Evolutionary conservation across 1,140 invertebrate species (phyloP).

Genomic region (Cylas formicarius): DNA sequence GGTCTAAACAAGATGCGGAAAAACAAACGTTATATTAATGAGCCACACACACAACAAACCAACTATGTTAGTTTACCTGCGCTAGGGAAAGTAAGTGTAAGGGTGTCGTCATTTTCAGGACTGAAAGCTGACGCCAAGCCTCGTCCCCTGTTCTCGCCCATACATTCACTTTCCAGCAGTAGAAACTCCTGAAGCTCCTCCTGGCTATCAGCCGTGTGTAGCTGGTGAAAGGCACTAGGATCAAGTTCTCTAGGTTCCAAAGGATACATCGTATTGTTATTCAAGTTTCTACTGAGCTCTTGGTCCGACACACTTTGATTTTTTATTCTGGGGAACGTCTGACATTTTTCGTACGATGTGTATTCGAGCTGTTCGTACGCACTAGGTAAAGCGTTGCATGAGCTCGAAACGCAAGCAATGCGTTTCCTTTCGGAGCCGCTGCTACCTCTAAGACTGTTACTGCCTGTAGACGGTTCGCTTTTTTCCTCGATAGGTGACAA

Average conservation of each 20-base stretch:
- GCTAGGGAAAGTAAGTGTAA: slow-evolving; percentile 2
- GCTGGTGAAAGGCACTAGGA: slow-evolving; percentile 49
- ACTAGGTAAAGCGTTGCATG: slow-evolving; percentile 36
- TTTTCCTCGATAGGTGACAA: slow-evolving; percentile 54
- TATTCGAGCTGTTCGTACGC: slow-evolving; percentile 16
- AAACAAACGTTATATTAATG: slow-evolving; percentile 25
- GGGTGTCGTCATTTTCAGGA: slow-evolving; percentile 9
- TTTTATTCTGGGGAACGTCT: slow-evolving; percentile 49
- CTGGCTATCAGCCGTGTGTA: slow-evolving; percentile 55
- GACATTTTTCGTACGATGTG: slow-evolving; percentile 42
- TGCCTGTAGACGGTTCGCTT: slow-evolving; percentile 48
- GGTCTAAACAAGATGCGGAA: slow-evolving; percentile 26
- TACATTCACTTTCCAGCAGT: slow-evolving; percentile 56
- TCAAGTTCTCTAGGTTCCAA: slow-evolving; percentile 55
- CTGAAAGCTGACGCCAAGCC: slow-evolving; percentile 46
- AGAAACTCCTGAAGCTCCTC: slow-evolving; percentile 61
- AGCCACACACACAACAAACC: slow-evolving; percentile 16
- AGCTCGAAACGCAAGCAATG: slow-evolving; percentile 29
- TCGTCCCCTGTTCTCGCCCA: slow-evolving; percentile 45
- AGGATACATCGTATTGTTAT: slow-evolving; percentile 46
- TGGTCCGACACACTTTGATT: slow-evolving; percentile 17
- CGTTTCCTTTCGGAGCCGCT: slow-evolving; percentile 28
- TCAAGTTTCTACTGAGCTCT: slow-evolving; percentile 23
- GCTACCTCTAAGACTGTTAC: slow-evolving; percentile 40
- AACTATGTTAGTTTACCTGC: slow-evolving; percentile 28